Evolutionary conservation across 2,797 vertebrate species (phyloP), one percentile per base, ranked within the genome.

Genomic region (Oryzias dopingdopingensis): DNA sequence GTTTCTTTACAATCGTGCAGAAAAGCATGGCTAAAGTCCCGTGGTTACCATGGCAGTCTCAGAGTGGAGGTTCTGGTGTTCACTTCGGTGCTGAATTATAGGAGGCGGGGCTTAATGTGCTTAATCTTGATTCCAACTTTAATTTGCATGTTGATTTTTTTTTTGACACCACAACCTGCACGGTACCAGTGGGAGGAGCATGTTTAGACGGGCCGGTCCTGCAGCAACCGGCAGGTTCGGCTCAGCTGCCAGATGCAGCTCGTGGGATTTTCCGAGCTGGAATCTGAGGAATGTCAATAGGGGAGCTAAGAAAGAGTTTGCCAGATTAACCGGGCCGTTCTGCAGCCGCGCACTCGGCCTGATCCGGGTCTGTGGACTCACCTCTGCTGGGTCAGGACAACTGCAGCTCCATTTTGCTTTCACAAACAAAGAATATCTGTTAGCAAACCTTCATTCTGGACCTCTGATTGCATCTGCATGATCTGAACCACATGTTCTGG

Each of bases 211-310:
- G 53, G 20, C 46, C 2, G 8, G 26, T 23, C 2, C 53, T 15
- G 42, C 20, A 18, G 15, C 42, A 15, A 16, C 2, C 15, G 3
- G 6, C 24, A n/a, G 6, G 5, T 44, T 55, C 5, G 14, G 26
- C n/a, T 20, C 1, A 20, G 5, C 37, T 2, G 15, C 49, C 24
- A 20, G n/a, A 20, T 13, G 42, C 42, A 6, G 13, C 29, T 56
- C 62, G 60, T 49, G 63, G 68, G 74, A 79, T 62, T 68, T 67
- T 72, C 59, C 26, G 22, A 26, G 42, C 49, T 23, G 79, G 78
- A 82, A 86, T 85, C 68, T 70, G 61, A 70, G 45, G 67, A 81
- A 84, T 81, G 77, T 72, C 62, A 76, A 65, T 51, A 74, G 56
- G 49, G 65, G 56, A 76, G 76, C 67, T 72, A 1, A 67, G 70